Conservation (phyloP, 2,888 invertebrate species). For the Gryllus longicercus region DNA sequence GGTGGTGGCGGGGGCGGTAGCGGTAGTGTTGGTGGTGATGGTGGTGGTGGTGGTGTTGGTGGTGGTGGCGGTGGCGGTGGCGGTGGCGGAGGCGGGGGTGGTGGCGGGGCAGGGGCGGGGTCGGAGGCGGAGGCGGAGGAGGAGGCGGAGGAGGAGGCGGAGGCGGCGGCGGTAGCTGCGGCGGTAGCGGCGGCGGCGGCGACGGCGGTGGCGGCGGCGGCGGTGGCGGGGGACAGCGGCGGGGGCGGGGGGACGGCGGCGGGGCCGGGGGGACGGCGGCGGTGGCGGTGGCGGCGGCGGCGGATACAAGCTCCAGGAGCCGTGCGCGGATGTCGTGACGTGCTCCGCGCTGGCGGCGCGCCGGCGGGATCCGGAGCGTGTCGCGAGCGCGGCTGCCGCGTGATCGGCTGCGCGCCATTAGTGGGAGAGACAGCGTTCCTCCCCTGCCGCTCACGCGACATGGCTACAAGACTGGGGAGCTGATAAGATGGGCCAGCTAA, state of each 20-base stretch:
- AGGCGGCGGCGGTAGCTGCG: not conserved
- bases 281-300: not conserved
- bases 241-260: not conserved
- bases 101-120: too few species aligned
- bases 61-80: too few species aligned
- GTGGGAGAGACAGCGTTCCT: too few species aligned
- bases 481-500: too few species aligned
- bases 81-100: too few species aligned
- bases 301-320: not conserved
- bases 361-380: not conserved
- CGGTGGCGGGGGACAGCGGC: not conserved
- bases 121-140: not conserved
- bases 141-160: not conserved
- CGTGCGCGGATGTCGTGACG: conserved; percentile 3
- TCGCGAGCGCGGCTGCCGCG: not conserved
- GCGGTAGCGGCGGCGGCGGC: not conserved
- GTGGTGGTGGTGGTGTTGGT: not conserved
- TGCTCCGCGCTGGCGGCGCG: not conserved
- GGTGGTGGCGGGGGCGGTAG: not conserved
- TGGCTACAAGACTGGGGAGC: too few species aligned
- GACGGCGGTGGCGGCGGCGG: not conserved
- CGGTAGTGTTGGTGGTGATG: not conserved
- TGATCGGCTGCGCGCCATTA: too few species aligned
- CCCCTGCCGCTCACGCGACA: not conserved
- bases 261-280: not conserved